Evolutionary conservation across 2,797 vertebrate species (phyloP).

Genomic region (Sarcophilus harrisii): DNA sequence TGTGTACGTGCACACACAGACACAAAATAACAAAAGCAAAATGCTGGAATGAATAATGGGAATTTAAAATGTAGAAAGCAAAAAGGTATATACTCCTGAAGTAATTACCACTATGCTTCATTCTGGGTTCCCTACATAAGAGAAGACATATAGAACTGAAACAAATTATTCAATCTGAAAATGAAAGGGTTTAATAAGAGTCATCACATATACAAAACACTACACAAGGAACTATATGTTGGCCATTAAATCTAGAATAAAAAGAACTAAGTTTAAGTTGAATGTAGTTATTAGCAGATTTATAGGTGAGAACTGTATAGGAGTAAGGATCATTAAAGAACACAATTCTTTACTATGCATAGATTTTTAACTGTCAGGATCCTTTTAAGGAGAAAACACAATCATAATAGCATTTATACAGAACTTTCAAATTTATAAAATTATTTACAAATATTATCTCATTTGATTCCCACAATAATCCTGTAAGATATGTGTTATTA

Average conservation of each 20-base stretch:
- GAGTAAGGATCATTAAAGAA: neutral
- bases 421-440: neutral
- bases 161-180: neutral
- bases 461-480: neutral
- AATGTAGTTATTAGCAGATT: neutral
- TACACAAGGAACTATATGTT: neutral
- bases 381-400: neutral
- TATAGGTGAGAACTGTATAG: neutral
- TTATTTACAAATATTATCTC: neutral
- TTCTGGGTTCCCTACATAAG: neutral
- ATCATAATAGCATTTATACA: neutral
- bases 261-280: neutral
- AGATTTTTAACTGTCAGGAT: neutral
- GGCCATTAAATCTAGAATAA: neutral
- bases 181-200: neutral
- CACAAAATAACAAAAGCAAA: neutral
- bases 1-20: neutral
- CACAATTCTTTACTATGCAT: neutral
- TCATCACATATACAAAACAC: neutral
- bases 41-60: neutral
- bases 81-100: neutral
- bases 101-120: neutral
- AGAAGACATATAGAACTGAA: neutral
- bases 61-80: constrained; percentile 11
- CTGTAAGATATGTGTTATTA: neutral